phyloP scores from a whole-genome alignment of 2,113 vertebrate species.

The Alethe castanea region DNA sequence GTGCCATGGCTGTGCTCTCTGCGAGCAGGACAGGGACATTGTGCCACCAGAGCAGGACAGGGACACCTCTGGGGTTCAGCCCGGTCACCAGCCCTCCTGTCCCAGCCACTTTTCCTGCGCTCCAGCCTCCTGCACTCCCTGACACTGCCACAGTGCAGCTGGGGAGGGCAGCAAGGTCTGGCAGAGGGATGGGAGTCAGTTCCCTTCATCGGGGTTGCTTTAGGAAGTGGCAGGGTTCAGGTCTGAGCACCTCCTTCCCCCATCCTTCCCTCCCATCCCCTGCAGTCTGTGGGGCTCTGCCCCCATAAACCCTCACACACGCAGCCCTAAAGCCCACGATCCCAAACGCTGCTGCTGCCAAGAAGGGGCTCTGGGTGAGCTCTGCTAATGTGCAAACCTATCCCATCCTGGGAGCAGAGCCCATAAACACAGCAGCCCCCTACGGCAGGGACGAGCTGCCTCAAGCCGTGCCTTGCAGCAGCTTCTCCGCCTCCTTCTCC shows the following conservation, averaged over 20 bases:
- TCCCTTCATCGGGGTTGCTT: fast-evolving
- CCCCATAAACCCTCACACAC: fast-evolving
- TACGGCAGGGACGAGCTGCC: neutral
- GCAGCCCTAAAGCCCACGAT: neutral
- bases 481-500: conserved; percentile 11
- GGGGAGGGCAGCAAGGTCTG: fast-evolving
- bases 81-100: neutral
- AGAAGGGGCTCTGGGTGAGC: neutral
- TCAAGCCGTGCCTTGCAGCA: neutral
- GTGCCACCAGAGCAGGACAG: neutral
- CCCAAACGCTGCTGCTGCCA: fast-evolving
- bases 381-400: neutral
- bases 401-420: neutral
- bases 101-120: fast-evolving
- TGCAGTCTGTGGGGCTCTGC: neutral
- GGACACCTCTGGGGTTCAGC: neutral
- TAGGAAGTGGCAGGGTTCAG: neutral
- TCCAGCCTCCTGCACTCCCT: fast-evolving
- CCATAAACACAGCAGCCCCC: neutral
- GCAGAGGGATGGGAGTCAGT: fast-evolving
- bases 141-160: fast-evolving
- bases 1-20: fast-evolving
- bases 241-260: neutral
- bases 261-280: neutral
- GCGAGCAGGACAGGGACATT: neutral